Conservation (phyloP, 2,797 vertebrate species). For the Eutrigla gurnardus region DNA sequence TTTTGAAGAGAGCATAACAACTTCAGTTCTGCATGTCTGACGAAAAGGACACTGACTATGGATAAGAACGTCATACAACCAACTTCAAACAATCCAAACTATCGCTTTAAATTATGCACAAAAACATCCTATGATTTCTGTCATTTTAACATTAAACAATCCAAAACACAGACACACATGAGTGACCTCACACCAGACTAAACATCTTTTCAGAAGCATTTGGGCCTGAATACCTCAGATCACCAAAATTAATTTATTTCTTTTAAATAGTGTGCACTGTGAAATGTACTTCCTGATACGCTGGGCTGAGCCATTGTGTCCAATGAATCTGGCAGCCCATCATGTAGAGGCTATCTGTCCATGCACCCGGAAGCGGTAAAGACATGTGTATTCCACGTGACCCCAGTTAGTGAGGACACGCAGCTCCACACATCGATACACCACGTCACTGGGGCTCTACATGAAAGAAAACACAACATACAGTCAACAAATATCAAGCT, state of each 20-base stretch:
- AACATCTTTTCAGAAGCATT: slow-evolving; percentile 43
- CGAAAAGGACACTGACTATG: background rate
- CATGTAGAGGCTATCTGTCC: slow-evolving; percentile 76
- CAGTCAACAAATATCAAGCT: background rate
- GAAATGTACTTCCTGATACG: background rate
- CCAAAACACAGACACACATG: slow-evolving; percentile 11
- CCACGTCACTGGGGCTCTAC: slow-evolving; percentile 76
- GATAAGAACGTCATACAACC: background rate
- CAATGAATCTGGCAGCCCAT: background rate
- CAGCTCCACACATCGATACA: slow-evolving; percentile 86
- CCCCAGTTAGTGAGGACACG: slow-evolving; percentile 93
- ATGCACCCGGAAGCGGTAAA: slow-evolving; percentile 94
- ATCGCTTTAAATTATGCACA: slow-evolving; percentile 17
- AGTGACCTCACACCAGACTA: background rate
- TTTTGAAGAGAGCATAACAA: too few species aligned
- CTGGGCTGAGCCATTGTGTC: background rate
- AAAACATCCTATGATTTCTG: background rate
- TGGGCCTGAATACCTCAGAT: slow-evolving; percentile 20
- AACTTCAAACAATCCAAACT: background rate
- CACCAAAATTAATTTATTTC: background rate
- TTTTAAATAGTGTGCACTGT: background rate
- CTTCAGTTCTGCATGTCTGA: too few species aligned
- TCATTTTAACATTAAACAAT: slow-evolving; percentile 6
- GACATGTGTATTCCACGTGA: slow-evolving; percentile 92
- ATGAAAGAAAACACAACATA: background rate